Percentiles rank a stretch among this genome's conserved stretches.
Evolutionary conservation across 2,113 vertebrate species (phyloP).

Genomic region (Caranx ignobilis): DNA sequence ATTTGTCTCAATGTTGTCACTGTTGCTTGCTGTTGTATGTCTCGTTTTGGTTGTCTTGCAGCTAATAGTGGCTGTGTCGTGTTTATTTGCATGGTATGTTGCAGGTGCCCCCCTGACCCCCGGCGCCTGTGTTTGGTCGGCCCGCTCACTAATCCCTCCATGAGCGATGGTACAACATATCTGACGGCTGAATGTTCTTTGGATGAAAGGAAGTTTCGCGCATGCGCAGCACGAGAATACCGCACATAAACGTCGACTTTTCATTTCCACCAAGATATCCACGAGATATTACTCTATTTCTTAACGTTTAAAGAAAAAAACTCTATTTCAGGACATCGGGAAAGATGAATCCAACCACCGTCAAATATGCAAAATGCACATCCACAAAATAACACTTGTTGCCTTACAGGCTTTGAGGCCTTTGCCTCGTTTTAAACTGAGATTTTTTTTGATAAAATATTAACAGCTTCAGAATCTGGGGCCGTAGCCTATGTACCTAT

Average conservation of each 20-base stretch:
- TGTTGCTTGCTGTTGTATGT: too few species aligned
- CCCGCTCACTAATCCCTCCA: background rate
- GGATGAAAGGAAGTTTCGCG: background rate
- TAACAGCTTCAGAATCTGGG: too few species aligned
- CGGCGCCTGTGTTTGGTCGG: background rate
- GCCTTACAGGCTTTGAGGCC: constrained; percentile 11
- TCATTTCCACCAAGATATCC: background rate
- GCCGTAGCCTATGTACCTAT: background rate
- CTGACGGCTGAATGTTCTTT: background rate
- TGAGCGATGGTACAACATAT: too few species aligned
- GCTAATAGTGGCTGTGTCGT: background rate
- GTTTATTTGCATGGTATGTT: background rate
- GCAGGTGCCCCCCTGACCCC: background rate
- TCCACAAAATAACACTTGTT: constrained; percentile 38
- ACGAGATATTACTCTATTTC: background rate
- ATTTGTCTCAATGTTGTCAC: background rate
- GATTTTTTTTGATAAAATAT: too few species aligned
- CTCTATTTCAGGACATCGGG: background rate
- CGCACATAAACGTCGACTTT: background rate
- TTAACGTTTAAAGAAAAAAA: background rate
- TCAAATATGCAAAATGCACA: background rate
- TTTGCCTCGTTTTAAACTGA: background rate
- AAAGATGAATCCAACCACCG: background rate
- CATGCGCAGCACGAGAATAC: background rate
- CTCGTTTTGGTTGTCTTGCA: too few species aligned